Percentiles rank a stretch among this genome's conserved stretches.
phyloP scores from a whole-genome alignment of 2,113 vertebrate genomes.

The Antennarius striatus region DNA sequence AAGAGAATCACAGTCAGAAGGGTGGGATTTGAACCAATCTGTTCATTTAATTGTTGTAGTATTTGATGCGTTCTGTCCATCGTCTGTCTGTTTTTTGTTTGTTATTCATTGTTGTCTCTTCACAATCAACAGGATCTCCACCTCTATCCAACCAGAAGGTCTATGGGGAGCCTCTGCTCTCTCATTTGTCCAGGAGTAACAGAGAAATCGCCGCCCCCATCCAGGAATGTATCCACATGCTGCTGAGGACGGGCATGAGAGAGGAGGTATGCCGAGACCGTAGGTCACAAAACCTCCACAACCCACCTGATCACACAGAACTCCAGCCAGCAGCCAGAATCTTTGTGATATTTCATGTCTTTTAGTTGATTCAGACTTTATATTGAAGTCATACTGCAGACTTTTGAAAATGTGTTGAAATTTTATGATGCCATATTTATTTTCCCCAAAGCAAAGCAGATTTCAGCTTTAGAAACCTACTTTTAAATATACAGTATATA shows the following conservation, averaged over 20 bases:
- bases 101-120: constrained; percentile 1
- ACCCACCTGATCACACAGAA: too few relatives aligned
- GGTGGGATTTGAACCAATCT: constrained; percentile 68
- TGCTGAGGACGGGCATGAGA: constrained; percentile 86
- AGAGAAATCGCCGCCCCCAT: constrained; percentile 90
- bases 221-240: constrained; percentile 91
- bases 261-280: constrained; percentile 85
- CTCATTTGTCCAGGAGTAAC: constrained; percentile 81
- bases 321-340: too few relatives aligned
- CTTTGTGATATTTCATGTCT: too few relatives aligned
- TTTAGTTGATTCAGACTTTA: too few relatives aligned
- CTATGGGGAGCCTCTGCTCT: constrained; percentile 85
- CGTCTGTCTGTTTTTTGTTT: too few relatives aligned
- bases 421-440: too few relatives aligned
- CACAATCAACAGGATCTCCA: constrained; percentile 43
- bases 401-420: too few relatives aligned
- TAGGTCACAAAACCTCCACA: too few relatives aligned
- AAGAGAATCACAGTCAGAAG: constrained; percentile 81
- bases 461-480: too few relatives aligned
- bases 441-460: too few relatives aligned
- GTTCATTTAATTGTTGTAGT: background rate
- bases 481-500: too few relatives aligned
- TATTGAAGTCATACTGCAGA: too few relatives aligned
- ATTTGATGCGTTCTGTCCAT: background rate
- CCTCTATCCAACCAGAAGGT: constrained; percentile 71